Conservation (phyloP, 2,888 invertebrate genomes). For the Mythimna albipuncta region DNA sequence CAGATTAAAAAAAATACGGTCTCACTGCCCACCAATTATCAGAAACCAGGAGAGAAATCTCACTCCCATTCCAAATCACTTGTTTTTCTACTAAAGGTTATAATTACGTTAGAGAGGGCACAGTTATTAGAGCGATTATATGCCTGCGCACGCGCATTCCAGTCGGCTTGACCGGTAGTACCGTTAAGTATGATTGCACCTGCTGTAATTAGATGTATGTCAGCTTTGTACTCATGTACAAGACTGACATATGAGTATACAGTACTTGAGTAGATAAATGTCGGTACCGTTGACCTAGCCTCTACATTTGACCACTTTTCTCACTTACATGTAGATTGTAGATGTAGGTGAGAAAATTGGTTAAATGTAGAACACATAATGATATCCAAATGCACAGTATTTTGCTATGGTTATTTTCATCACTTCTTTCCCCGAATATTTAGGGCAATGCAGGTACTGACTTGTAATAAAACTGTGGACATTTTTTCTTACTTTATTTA, state of each 20-base stretch:
- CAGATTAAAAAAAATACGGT: too few species aligned
- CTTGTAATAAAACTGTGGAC: background rate
- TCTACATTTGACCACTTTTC: too few species aligned
- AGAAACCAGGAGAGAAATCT: constrained; percentile 44
- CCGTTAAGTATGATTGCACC: constrained; percentile 65
- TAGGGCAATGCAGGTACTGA: too few species aligned
- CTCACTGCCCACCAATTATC: background rate
- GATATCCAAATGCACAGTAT: background rate
- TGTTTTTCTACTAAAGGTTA: constrained; percentile 50
- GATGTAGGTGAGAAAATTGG: constrained; percentile 3
- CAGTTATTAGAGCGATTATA: constrained; percentile 60
- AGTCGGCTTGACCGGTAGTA: constrained; percentile 46
- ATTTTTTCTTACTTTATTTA: background rate
- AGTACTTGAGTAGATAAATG: constrained; percentile 4
- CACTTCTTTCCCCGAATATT: too few species aligned
- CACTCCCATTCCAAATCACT: constrained; percentile 24
- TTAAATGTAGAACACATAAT: background rate
- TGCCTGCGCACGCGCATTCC: constrained; percentile 53
- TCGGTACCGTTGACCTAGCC: too few species aligned
- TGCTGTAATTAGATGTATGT: constrained; percentile 56
- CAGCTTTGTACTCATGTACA: constrained; percentile 21
- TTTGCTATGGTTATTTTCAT: background rate
- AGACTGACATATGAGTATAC: background rate
- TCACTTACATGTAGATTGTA: too few species aligned
- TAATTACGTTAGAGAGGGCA: constrained; percentile 49